Evolutionary conservation across 1,140 invertebrate genomes (phyloP), one percentile per base, ranked within the genome.

Genomic region (Trichonephila clavata): DNA sequence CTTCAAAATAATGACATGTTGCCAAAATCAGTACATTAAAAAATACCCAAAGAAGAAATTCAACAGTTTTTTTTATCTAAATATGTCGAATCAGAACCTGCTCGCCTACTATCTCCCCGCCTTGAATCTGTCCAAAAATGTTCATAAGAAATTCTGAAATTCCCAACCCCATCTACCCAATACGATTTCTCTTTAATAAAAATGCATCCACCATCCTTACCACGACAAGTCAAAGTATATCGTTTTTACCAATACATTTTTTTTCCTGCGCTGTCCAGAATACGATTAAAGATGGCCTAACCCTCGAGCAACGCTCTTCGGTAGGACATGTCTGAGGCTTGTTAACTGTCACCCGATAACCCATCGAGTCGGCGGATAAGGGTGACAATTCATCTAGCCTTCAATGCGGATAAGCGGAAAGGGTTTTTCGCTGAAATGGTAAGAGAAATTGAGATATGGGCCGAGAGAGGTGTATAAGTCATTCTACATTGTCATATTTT

Each of bases 121-220:
- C 7, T 50, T 5, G 7, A 50, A 50, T 7, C 2, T 10, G 50
- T 50, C 50, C 0, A 50, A 50, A 50, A 50, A 50, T 50, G 7
- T 50, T 50, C 50, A 50, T 50, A 7, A 50, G 50, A 50, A 50
- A 50, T 50, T 50, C 50, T 50, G 50, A 57, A 83, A 83, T 83
- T 83, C 81, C 21, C 57, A n/a, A 77, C 18, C 27, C 71, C 71
- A 77, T 77, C 71, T 50, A 39, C 7, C 71, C 71, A 68, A 90
- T 90, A 90, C 27, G 88, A 90, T 90, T 90, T 80, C 50, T 50
- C 61, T 32, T 80, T 80, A 90, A 80, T 90, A 68, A 68, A 39
- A 68, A 77, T 27, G 14, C 27, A 18, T 68, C 65, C 50, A 50
- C 1, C 5, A 3, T 10, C 50, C 10, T 50, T 7, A 5, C 63